Conservation (phyloP, 2,888 invertebrate species). For the Cyrtodaria siliqua region DNA sequence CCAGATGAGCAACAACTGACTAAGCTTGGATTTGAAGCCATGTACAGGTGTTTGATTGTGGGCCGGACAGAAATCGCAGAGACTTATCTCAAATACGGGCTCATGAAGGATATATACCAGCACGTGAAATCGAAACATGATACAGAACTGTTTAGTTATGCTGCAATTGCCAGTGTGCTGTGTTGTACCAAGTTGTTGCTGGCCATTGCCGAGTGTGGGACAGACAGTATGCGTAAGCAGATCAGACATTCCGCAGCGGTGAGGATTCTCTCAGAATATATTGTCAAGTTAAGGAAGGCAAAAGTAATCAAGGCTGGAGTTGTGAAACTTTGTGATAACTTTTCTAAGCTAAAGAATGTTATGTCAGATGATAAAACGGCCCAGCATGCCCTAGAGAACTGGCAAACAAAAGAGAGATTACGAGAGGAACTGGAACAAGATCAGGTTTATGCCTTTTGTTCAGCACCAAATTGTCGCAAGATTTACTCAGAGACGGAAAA, state of each 20-base stretch:
- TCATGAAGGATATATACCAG: slow-evolving; percentile 56
- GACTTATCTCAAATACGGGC: slow-evolving; percentile 45
- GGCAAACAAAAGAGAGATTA: slow-evolving; percentile 59
- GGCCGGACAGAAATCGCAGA: slow-evolving; percentile 55
- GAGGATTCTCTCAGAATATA: slow-evolving; percentile 49
- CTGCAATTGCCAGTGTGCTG: slow-evolving; percentile 26
- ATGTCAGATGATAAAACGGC: slow-evolving; percentile 31
- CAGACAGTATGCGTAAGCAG: slow-evolving; percentile 36
- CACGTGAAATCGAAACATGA: slow-evolving; percentile 38
- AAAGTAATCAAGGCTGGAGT: slow-evolving; percentile 3
- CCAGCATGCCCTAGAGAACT: slow-evolving; percentile 30
- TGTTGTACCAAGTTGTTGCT: slow-evolving; percentile 45
- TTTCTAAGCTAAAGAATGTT: slow-evolving; percentile 22
- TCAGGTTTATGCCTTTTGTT: slow-evolving; percentile 53
- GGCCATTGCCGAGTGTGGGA: slow-evolving; percentile 42
- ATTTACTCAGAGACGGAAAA: slow-evolving; percentile 35
- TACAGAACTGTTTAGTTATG: slow-evolving; percentile 20
- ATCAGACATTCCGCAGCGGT: slow-evolving; percentile 54
- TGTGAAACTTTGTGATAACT: slow-evolving; percentile 8
- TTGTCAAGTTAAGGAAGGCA: slow-evolving; percentile 23
- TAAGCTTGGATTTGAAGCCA: slow-evolving; percentile 33
- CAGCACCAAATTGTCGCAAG: slow-evolving; percentile 65
- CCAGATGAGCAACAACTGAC: slow-evolving; percentile 34
- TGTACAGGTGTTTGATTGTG: slow-evolving; percentile 54
- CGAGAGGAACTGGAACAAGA: slow-evolving; percentile 41